Percentiles rank a stretch among this genome's conserved stretches.
Conservation (phyloP, 2,113 vertebrate species). For the Podocnemis expansa region DNA sequence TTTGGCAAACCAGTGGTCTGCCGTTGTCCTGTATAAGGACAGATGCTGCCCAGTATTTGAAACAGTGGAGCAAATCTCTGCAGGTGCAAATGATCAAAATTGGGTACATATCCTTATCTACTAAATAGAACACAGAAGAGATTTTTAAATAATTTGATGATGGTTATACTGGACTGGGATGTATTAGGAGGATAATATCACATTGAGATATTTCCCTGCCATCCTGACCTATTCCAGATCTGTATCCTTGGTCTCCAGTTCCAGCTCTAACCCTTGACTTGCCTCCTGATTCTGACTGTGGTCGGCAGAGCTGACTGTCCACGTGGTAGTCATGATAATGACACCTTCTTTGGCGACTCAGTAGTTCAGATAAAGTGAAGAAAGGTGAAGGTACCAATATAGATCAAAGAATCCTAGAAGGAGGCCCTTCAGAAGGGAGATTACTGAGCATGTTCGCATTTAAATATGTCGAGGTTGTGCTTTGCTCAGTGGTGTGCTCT, state of each 20-base stretch:
- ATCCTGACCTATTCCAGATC: neutral
- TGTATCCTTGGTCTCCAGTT: neutral
- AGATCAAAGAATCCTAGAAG: neutral
- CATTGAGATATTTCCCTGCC: neutral
- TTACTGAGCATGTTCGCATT: neutral
- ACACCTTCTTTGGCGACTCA: neutral
- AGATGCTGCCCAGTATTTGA: neutral
- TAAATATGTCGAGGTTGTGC: neutral
- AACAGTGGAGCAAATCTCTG: neutral
- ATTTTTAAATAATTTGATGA: neutral
- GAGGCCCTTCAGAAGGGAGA: fast-evolving
- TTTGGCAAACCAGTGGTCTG: neutral
- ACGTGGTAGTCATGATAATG: neutral
- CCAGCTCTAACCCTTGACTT: neutral
- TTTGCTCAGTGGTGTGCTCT: neutral
- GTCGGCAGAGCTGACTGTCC: neutral
- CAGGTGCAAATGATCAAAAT: neutral
- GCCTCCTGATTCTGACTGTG: neutral
- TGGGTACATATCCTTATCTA: neutral
- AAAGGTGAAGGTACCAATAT: neutral
- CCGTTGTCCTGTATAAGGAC: neutral
- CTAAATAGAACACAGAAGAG: neutral
- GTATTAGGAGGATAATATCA: neutral
- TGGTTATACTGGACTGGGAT: neutral
- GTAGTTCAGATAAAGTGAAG: conserved; percentile 17